Evolutionary conservation across 2,113 vertebrate genomes (phyloP), one percentile per base, ranked within the genome.

Genomic region (Oryzias curvinotus): DNA sequence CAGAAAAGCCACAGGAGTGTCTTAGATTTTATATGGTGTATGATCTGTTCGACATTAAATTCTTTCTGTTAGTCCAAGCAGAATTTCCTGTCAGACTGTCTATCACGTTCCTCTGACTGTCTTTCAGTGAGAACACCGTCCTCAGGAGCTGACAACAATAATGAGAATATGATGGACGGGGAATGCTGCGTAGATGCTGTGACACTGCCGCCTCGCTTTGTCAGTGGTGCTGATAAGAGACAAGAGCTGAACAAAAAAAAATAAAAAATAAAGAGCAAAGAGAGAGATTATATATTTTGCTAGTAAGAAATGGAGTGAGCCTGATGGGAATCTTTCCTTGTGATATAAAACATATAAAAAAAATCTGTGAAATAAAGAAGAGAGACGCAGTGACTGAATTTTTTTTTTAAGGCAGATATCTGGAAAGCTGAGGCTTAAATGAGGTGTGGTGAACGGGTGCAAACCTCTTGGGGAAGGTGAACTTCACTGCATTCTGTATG

Each of bases 401-500:
- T 60, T 56, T 14, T 8, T 12, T 12, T 45, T 59, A 61, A 46
- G 48, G 42, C 1, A 53, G 47, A 30, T 18, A 30, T 14, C 21
- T 5, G 23, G 30, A 66, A 56, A 55, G 3, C 6, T 44, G 58
- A 63, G 60, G 17, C 19, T 19, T 45, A 30, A 45, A 26, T 2
- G 41, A 65, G 36, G 47, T 41, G 55, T 2, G 1, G 46, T 5
- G 18, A 14, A 54, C 25, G 21, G 52, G 26, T 49, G 85, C 84
- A 57, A 57, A 98, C 97, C 97, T 99, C 86, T 86, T 93, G 56
- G 97, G 97, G 80, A 98, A 99, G 57, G 83, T 92, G 86, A 96
- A 95, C 89, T 95, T 98, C 58, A 93, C 67, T 1, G 97, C 98
- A 44, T 98, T 99, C 83, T 98, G 96, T 78, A 99, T 93, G 89